phyloP scores from a whole-genome alignment of 2,888 invertebrate genomes.

The Lochmaea capreae region DNA sequence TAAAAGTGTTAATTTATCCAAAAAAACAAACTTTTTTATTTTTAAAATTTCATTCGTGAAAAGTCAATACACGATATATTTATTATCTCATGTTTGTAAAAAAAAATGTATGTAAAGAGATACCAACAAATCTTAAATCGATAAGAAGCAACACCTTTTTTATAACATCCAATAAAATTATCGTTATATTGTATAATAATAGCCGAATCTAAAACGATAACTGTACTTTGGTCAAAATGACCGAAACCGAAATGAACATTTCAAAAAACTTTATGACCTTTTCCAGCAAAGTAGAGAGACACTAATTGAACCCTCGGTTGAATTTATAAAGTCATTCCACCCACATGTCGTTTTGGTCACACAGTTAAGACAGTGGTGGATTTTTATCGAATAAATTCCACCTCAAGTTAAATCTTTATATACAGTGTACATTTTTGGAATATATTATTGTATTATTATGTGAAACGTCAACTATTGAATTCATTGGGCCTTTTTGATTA shows the following conservation, averaged over 20 bases:
- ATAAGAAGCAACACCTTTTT: constrained; percentile 29
- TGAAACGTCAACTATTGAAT: too few species aligned
- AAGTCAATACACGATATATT: too few species aligned
- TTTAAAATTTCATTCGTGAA: too few species aligned
- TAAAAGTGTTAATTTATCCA: too few species aligned
- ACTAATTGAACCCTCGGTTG: constrained; percentile 48
- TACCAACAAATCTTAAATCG: constrained; percentile 27
- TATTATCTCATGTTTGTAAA: too few species aligned
- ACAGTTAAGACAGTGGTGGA: constrained; percentile 16
- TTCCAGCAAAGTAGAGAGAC: constrained; percentile 43
- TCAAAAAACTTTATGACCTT: constrained; percentile 38
- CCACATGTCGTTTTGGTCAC: constrained; percentile 34
- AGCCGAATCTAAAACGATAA: constrained; percentile 31
- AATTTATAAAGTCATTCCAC: constrained; percentile 44
- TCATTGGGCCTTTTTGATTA: too few species aligned
- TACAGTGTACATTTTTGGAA: too few species aligned
- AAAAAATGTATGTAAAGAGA: constrained; percentile 21
- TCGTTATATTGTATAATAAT: constrained; percentile 32
- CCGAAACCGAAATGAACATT: constrained; percentile 39
- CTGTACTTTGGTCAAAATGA: constrained; percentile 28
- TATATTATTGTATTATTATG: too few species aligned
- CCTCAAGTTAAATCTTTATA: neutral
- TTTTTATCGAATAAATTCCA: neutral
- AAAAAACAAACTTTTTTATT: too few species aligned
- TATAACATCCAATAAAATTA: constrained; percentile 35